These are phyloP conservation scores for Ariolimax columbianus DNA, from an alignment of 2,888 invertebrate species.

Conservation along the genomic window DNA sequence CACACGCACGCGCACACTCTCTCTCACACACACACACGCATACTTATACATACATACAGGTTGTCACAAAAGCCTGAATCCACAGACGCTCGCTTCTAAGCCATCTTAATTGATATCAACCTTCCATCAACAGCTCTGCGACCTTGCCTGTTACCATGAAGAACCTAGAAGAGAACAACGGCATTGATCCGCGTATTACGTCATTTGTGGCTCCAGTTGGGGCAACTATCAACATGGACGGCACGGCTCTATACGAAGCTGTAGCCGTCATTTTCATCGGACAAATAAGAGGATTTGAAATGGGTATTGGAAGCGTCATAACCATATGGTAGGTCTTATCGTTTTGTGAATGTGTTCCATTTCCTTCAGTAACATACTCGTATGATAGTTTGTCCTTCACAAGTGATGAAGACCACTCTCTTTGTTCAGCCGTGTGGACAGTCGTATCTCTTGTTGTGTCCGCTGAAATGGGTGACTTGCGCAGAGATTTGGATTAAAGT, in stretches of 20 bases:
- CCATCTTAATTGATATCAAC: neutral
- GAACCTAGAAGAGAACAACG: conserved; percentile 92
- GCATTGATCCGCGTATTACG: conserved; percentile 89
- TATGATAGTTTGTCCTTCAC: too few species aligned
- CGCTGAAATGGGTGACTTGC: too few species aligned
- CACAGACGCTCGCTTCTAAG: too few species aligned
- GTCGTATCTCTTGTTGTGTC: too few species aligned
- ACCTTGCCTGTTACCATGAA: conserved; percentile 96
- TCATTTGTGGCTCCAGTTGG: conserved; percentile 97
- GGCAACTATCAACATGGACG: conserved; percentile 97
- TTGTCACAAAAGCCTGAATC: too few species aligned
- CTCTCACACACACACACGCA: too few species aligned
- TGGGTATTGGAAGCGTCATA: conserved; percentile 65
- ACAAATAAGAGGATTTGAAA: conserved; percentile 86
- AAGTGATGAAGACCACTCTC: too few species aligned
- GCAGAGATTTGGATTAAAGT: too few species aligned
- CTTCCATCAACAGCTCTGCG: conserved; percentile 81
- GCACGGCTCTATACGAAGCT: conserved; percentile 97
- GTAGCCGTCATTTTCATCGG: conserved; percentile 98
- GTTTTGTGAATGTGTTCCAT: neutral
- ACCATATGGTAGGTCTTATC: conserved; percentile 62
- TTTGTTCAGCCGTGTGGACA: too few species aligned
- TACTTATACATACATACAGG: too few species aligned
- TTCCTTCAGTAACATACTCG: too few species aligned
- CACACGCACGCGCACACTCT: too few species aligned